Evolutionary conservation across 2,888 invertebrate genomes (phyloP), one percentile per base, ranked within the genome.

Genomic region (Anoncus sp.): DNA sequence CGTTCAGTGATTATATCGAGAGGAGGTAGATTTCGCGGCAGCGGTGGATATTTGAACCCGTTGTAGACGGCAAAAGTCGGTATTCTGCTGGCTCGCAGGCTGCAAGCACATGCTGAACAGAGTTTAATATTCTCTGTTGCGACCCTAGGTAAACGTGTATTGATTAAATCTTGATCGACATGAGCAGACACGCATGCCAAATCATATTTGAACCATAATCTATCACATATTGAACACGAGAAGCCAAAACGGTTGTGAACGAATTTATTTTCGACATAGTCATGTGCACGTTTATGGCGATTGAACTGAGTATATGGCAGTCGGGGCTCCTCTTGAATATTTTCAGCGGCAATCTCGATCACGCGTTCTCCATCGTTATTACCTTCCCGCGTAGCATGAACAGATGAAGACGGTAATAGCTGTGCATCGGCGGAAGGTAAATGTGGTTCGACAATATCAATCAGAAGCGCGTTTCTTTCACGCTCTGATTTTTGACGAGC

Each of bases 1-100:
- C 85, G 38, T 79, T 84, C 83, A 3, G 79, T 53, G 9, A 87
- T 67, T 7, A 81, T 59, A 76, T 86, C 77, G 40, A 86, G 75
- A 7, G 18, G 10, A 16, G 85, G 86, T 66, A 81, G 31, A 75
- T 77, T 2, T 1, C n/a, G n/a, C 16, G 70, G 69, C 0, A 40
- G 27, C 6, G 53, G 27, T 51, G 75, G 77, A 74, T 67, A 77
- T 69, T 63, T 69, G 40, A 77, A 80, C 6, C 77, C 80, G 40
- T 77, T 77, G 20, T 43, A 74, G 3, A 40, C 45, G 20, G 80
- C 53, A 9, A 77, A 31, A 20, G 16, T 49, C n/a, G 73, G 79
- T 22, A 77, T 71, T n/a, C 22, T 60, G 10, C 71, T 57, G 16
- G 55, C 53, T 31, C 16, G 66, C 1, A 75, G 47, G 14, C 51